Percentiles rank a stretch among this genome's conserved stretches.
Evolutionary conservation across 1,140 invertebrate species (phyloP).

Genomic region (Formica exsecta): DNA sequence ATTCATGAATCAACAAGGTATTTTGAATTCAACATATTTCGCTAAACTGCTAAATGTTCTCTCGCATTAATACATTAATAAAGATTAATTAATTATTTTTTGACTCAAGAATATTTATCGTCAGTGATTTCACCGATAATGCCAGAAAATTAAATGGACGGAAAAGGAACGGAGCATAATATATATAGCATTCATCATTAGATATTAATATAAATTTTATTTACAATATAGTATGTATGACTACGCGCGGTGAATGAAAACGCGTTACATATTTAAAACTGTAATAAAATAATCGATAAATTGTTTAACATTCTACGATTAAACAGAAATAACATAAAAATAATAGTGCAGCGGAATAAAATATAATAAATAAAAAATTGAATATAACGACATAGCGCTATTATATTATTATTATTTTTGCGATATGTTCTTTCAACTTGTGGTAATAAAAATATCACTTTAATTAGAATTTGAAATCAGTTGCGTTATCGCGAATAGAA

Average conservation of each 20-base stretch:
- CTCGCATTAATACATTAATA: slow-evolving; percentile 33
- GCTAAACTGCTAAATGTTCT: slow-evolving; percentile 27
- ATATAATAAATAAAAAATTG: slow-evolving; percentile 22
- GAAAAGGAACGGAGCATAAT: background rate
- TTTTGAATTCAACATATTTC: slow-evolving; percentile 36
- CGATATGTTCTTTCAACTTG: background rate
- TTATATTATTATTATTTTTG: background rate
- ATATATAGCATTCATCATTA: background rate
- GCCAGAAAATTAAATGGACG: background rate
- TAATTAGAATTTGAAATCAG: slow-evolving; percentile 20
- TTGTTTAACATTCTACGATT: slow-evolving; percentile 23
- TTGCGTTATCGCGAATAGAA: background rate
- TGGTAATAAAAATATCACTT: background rate
- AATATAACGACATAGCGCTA: slow-evolving; percentile 21
- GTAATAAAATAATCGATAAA: background rate
- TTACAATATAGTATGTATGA: background rate
- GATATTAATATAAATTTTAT: slow-evolving; percentile 15
- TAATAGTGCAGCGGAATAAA: background rate
- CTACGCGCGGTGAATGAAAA: background rate
- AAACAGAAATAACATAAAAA: slow-evolving; percentile 16
- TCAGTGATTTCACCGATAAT: background rate
- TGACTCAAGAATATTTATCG: background rate
- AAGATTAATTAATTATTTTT: slow-evolving; percentile 42
- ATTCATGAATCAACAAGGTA: slow-evolving; percentile 28
- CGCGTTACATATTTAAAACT: background rate